phyloP scores from a whole-genome alignment of 2,888 invertebrate genomes.

The Lithodes maja region DNA sequence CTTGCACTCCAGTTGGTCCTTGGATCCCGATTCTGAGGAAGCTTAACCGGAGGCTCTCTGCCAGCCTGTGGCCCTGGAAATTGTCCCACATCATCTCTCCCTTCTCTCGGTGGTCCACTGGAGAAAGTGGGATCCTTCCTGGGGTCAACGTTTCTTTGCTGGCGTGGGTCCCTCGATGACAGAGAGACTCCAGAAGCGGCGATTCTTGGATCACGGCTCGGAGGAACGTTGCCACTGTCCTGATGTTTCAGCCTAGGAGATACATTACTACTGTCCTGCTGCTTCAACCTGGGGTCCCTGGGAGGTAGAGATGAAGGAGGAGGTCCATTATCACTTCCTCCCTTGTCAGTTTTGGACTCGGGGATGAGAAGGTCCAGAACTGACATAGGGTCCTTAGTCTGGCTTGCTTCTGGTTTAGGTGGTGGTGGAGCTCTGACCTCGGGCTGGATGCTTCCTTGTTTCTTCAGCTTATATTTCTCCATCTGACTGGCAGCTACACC shows the following conservation, averaged over 20 bases:
- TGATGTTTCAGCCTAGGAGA: too few species aligned
- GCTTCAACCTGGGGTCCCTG: constrained; percentile 51
- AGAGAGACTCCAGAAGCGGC: neutral
- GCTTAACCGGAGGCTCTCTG: neutral
- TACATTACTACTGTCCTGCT: neutral
- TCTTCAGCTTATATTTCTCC: constrained; percentile 63
- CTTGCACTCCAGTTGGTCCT: constrained; percentile 15
- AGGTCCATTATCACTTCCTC: neutral
- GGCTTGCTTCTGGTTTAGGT: neutral
- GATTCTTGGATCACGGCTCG: constrained; percentile 1
- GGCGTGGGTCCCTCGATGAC: constrained; percentile 37
- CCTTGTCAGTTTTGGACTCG: constrained; percentile 1
- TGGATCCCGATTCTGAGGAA: constrained; percentile 1
- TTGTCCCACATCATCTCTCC: neutral
- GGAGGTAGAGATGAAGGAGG: neutral
- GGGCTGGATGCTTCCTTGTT: constrained; percentile 19
- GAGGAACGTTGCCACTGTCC: neutral
- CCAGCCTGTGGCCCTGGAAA: constrained; percentile 8
- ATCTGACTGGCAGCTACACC: constrained; percentile 61
- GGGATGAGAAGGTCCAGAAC: constrained; percentile 52
- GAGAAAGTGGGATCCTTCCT: constrained; percentile 24
- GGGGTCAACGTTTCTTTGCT: constrained; percentile 42
- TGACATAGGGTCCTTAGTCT: constrained; percentile 37
- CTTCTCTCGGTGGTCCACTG: neutral
- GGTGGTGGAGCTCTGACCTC: constrained; percentile 35